phyloP scores from a whole-genome alignment of 2,888 invertebrate species.

The Galerucella pusilla region DNA sequence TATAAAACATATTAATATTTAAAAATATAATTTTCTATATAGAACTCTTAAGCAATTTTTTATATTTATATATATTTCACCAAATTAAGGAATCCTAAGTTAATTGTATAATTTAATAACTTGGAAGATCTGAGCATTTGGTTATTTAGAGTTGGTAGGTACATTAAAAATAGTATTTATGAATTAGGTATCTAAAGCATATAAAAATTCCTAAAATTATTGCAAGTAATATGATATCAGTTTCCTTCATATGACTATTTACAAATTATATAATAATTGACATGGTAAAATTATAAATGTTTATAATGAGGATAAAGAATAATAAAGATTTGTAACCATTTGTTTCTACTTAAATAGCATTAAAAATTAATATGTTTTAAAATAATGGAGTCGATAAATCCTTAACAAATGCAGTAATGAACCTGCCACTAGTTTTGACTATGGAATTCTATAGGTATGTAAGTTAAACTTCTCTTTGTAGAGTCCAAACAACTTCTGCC shows the following conservation, averaged over 20 bases:
- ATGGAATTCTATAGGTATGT: background rate
- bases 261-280: background rate
- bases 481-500: slow-evolving; percentile 84
- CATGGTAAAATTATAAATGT: background rate
- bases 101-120: background rate
- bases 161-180: background rate
- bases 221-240: slow-evolving; percentile 11
- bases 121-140: background rate
- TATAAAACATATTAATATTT: background rate
- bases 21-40: slow-evolving; percentile 1
- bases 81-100: background rate
- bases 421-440: background rate
- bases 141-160: background rate
- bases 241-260: slow-evolving; percentile 4
- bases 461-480: slow-evolving; percentile 79
- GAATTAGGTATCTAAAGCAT: background rate
- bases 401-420: background rate
- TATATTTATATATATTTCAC: background rate
- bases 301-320: background rate
- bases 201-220: slow-evolving; percentile 3
- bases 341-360: background rate
- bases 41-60: background rate
- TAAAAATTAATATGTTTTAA: background rate
- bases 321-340: background rate
- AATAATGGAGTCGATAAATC: background rate